A percentile compares a stretch with the other conserved stretches of the same genome.
Evolutionary conservation across 2,888 invertebrate species (phyloP).

Genomic region (Malthinus flaveolus): DNA sequence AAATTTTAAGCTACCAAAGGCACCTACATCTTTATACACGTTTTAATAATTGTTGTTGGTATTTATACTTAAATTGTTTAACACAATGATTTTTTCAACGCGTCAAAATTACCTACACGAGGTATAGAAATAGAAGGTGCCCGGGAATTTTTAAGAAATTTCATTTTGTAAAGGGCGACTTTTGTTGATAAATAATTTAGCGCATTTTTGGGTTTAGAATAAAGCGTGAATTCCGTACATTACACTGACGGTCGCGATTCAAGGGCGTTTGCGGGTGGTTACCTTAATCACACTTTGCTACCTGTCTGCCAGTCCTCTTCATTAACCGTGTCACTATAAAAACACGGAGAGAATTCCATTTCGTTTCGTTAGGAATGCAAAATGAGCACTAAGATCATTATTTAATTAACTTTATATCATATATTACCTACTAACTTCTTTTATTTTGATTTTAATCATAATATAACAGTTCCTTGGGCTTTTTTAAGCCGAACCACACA

Average conservation of each 20-base stretch:
- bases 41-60: too few species aligned
- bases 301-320: slow-evolving; percentile 47
- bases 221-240: slow-evolving; percentile 46
- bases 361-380: slow-evolving; percentile 9
- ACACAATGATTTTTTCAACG: too few species aligned
- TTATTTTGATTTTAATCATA: too few species aligned
- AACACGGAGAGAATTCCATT: slow-evolving; percentile 16
- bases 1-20: slow-evolving; percentile 10
- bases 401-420: slow-evolving; percentile 10
- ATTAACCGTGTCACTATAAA: slow-evolving; percentile 37
- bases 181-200: too few species aligned
- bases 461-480: too few species aligned
- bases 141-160: too few species aligned
- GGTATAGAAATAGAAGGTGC: too few species aligned
- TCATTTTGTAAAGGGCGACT: too few species aligned
- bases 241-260: slow-evolving; percentile 42
- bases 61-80: too few species aligned
- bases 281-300: slow-evolving; percentile 47
- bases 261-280: slow-evolving; percentile 54
- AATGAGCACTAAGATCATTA: slow-evolving; percentile 9
- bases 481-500: too few species aligned
- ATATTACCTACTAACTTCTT: not conserved
- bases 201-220: slow-evolving; percentile 7
- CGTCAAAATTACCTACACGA: too few species aligned
- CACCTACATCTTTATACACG: not conserved